Base-by-base conservation (phyloP, 2,888 invertebrate species). In the Yponomeuta malinellus region DNA sequence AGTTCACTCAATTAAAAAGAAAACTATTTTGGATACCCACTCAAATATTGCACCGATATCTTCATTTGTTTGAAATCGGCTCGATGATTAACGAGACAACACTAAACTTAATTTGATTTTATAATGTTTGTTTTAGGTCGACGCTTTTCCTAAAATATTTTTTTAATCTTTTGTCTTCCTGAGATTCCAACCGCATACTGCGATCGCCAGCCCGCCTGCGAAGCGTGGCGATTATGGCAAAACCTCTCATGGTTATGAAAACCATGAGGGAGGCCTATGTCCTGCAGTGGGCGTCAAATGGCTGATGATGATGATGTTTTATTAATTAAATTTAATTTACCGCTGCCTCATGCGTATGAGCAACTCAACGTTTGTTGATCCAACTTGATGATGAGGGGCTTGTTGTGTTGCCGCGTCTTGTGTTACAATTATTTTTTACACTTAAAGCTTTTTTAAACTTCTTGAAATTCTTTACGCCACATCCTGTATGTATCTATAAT, bases 371-470 rank as follows among this genome's bases (percentile, higher is more conserved):
- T 59, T 59, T 15, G 15, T 59, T 5, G 52, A 59, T 59, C 15
- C 5, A 59, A 12, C 12, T 59, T 59, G 5, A 59, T 59, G 52
- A 59, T 59, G 15, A 59, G 52, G 6, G 52, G 15, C 29, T 64
- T 23, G 64, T 64, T 64, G 63, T 63, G 8, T 64, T n/a, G 64
- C 64, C 64, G 29, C 6, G n/a, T 29, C 64, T 29, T 64, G 64
- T 10, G 64, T 23, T 64, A 64, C 64, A 29, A n/a, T 63, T 9
- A 63, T 59, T 59, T 59, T 43, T 6, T 15, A 5, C 15, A 59
- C 52, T 59, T 59, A 15, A 59, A 2, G 10, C 52, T 52, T 52
- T 6, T 52, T 52, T 52, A 23, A 12, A 52, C 10, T 2, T 52
- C 12, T 52, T 52, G 52, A 10, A 52, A 52, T 52, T 52, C 2